phyloP scores from a whole-genome alignment of 2,797 vertebrate species.

The Lophius americanus region DNA sequence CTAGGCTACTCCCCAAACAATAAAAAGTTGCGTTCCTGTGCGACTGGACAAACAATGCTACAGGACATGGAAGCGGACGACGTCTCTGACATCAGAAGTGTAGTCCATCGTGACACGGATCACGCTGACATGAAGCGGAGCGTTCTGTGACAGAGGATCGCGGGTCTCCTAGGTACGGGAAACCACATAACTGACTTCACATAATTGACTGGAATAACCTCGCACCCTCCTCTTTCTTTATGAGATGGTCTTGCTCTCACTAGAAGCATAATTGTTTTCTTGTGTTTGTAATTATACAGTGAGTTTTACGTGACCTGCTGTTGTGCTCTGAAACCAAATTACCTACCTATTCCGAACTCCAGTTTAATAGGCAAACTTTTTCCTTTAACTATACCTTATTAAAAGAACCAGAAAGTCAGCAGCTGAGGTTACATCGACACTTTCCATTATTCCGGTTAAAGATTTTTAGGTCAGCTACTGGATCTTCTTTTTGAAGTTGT shows the following conservation, averaged over 20 bases:
- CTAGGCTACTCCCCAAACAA: conserved; percentile 66
- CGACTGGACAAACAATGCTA: conserved; percentile 65
- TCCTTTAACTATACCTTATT: conserved; percentile 51
- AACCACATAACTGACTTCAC: conserved; percentile 78
- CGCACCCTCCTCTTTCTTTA: conserved; percentile 70
- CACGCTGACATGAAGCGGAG: conserved; percentile 54
- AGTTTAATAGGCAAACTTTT: conserved; percentile 33
- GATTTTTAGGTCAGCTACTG: no score
- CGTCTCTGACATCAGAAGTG: conserved; percentile 54
- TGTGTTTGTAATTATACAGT: conserved; percentile 79
- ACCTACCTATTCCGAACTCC: conserved; percentile 75
- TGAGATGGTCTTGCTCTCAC: conserved; percentile 67
- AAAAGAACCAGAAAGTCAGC: conserved; percentile 57
- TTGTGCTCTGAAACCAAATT: conserved; percentile 72
- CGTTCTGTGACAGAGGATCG: conserved; percentile 55
- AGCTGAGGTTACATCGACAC: no score
- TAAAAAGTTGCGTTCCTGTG: conserved; percentile 67
- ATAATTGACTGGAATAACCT: conserved; percentile 82
- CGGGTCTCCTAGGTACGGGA: conserved; percentile 75
- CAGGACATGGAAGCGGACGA: conserved; percentile 49
- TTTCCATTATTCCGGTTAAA: no score
- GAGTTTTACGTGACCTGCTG: conserved; percentile 75
- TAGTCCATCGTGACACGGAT: conserved; percentile 60
- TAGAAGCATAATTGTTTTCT: conserved; percentile 82
- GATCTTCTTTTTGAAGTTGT: no score